A percentile compares a stretch with the other conserved stretches of the same genome.
Evolutionary conservation across 2,113 vertebrate genomes (phyloP).

Genomic region (Megaleporinus macrocephalus): DNA sequence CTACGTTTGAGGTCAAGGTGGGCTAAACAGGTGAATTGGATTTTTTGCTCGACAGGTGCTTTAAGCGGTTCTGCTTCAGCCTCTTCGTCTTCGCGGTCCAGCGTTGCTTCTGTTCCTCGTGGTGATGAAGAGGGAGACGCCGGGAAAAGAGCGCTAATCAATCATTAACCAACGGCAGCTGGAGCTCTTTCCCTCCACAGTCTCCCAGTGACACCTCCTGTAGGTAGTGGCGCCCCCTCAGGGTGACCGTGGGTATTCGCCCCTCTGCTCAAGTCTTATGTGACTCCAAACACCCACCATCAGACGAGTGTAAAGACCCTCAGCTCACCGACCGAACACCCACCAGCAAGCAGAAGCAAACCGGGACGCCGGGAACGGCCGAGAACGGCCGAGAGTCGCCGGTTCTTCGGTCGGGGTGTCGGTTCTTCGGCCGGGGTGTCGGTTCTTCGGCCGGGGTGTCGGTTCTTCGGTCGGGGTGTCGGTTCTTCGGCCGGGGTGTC

Average conservation of each 20-base stretch:
- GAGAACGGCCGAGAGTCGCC: too few species aligned
- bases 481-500: too few species aligned
- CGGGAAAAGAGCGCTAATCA: slow-evolving; percentile 75
- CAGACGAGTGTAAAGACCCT: background rate
- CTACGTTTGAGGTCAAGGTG: too few species aligned
- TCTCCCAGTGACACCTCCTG: slow-evolving; percentile 64
- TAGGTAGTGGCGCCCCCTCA: slow-evolving; percentile 68
- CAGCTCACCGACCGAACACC: background rate
- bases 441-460: too few species aligned
- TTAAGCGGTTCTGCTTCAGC: slow-evolving; percentile 25
- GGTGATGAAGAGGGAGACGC: slow-evolving; percentile 67
- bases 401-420: too few species aligned
- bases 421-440: too few species aligned
- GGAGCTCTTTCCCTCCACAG: slow-evolving; percentile 66
- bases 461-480: too few species aligned
- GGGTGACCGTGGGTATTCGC: slow-evolving; percentile 65
- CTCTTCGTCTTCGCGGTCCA: background rate
- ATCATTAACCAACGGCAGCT: slow-evolving; percentile 75
- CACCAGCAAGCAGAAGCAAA: background rate
- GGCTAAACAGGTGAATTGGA: too few species aligned
- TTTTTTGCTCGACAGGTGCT: too few species aligned
- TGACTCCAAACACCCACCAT: background rate
- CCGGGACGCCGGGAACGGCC: too few species aligned
- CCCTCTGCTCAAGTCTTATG: slow-evolving; percentile 48
- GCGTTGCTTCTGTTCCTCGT: slow-evolving; percentile 67